Base-by-base conservation (phyloP, 2,888 invertebrate species). In the Polietes domitor region DNA sequence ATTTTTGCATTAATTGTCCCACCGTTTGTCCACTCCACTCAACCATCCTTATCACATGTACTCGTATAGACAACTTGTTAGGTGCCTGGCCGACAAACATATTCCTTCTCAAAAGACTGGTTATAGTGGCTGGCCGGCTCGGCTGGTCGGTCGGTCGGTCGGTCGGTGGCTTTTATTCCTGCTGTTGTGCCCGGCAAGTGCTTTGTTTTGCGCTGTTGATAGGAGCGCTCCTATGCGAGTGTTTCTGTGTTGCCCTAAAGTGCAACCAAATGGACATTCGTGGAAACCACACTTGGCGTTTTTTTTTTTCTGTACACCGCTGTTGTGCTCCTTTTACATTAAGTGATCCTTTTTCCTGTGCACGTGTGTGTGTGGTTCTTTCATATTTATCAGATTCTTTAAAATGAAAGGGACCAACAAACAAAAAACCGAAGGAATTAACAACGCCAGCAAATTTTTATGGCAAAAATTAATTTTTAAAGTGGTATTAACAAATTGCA, bases 401-500 rank as follows among this genome's bases (percentile, higher is more conserved):
- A 80, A 74, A 77, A n/a, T 65, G 1, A 47, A 15, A 71, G 58
- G 43, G 78, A 72, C 55, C 61, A 41, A 5, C 4, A 70, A 77
- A 77, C 1, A 26, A 53, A 61, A 53, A 21, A 0, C 15, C 12
- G 15, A 15, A 58, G 12, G 6, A 55, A 55, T 24, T 2, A 55
- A 24, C n/a, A 50, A 19, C 43, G 43, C 10, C 10, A 43, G 43
- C 10, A 74, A 70, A 77, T 77, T 84, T 86, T 86, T 86, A 86
- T 86, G 73, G 81, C 72, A 78, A 82, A 84, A 86, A 85, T 86
- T 85, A 72, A 82, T 85, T 86, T 82, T 84, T 85, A 83, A 86
- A 83, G 85, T 85, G 85, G 85, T 83, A 85, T 82, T 83, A 85
- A 87, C 87, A 87, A 87, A 87, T 87, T 86, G 85, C 85, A 85